Evolutionary conservation across 2,113 vertebrate species (phyloP), one percentile per base, ranked within the genome.

Genomic region (Otus sunia): DNA sequence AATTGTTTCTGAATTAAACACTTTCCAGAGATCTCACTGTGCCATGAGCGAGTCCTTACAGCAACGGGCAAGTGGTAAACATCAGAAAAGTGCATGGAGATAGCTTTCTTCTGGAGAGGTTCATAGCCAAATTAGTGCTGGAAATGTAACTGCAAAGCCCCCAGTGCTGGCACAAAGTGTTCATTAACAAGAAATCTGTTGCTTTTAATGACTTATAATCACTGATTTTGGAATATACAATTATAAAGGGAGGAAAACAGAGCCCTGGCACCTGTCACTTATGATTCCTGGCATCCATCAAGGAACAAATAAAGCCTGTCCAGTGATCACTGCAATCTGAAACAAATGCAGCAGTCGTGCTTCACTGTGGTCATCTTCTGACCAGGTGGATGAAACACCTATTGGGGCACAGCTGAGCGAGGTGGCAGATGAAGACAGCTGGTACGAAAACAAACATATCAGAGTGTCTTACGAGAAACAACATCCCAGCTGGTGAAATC

Each of bases 131-230:
- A 34, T 15, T 10, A 29, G 62, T 10, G 3, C 76, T 62, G 79
- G 47, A 36, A 69, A 80, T 20, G 34, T 1, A 90, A 49, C 60
- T 23, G 78, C 34, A 25, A 11, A 43, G 58, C 43, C 50, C 68
- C 16, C 2, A n/a, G 81, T 6, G n/a, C 41, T 81, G 95, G 86
- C 84, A 77, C 69, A 23, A 60, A 72, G 39, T 1, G 0, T 37
- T 85, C 67, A 62, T 75, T 93, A 89, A 77, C 80, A 64, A 93
- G 69, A 90, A 95, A 92, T 72, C 45, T 73, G 67, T 29, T 96
- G 86, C 72, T 88, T 95, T 90, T 92, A 89, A 95, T 89, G 94
- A 63, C 62, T 71, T 39, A 11, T 83, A 77, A 97, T 96, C 89
- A 79, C 77, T 60, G 82, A 75, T 74, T 97, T 91, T 81, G 64